A percentile compares a stretch with the other conserved stretches of the same genome.
Conservation (phyloP, 2,888 invertebrate species). For the Lumbricus terrestris region DNA sequence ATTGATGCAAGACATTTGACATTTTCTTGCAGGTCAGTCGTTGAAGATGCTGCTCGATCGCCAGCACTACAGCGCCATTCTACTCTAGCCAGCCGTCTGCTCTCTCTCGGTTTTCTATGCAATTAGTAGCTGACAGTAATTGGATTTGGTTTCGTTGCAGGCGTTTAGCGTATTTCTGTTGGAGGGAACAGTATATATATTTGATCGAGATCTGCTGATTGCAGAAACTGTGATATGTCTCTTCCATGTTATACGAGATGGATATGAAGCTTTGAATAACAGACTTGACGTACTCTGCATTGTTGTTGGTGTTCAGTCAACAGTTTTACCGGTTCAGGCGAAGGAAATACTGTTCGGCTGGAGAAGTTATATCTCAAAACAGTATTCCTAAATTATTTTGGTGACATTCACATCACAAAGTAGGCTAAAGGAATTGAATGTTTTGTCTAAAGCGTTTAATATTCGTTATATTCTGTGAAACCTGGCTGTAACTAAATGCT, state of each 20-base stretch:
- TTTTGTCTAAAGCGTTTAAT: neutral
- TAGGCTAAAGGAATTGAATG: neutral
- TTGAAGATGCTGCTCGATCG: constrained; percentile 42
- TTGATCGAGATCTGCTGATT: neutral
- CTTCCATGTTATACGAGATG: neutral
- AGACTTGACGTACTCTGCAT: neutral
- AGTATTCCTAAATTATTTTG: constrained; percentile 3
- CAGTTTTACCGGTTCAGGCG: neutral
- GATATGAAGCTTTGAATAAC: neutral
- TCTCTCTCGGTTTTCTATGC: neutral
- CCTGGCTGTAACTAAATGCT: neutral
- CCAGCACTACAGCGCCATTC: constrained; percentile 43
- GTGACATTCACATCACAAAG: neutral
- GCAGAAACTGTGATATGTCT: neutral
- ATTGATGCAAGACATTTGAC: too few relatives aligned
- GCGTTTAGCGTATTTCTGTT: neutral
- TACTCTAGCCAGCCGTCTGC: constrained; percentile 32
- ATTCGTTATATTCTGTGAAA: neutral
- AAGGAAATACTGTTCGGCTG: neutral
- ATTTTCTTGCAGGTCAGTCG: constrained; percentile 39
- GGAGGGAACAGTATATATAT: neutral
- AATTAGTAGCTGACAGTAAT: neutral
- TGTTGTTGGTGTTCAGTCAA: neutral
- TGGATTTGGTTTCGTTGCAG: neutral
- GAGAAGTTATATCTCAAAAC: neutral